Evolutionary conservation across 2,888 invertebrate species (phyloP).

Genomic region (Siphonodentalium dalli): DNA sequence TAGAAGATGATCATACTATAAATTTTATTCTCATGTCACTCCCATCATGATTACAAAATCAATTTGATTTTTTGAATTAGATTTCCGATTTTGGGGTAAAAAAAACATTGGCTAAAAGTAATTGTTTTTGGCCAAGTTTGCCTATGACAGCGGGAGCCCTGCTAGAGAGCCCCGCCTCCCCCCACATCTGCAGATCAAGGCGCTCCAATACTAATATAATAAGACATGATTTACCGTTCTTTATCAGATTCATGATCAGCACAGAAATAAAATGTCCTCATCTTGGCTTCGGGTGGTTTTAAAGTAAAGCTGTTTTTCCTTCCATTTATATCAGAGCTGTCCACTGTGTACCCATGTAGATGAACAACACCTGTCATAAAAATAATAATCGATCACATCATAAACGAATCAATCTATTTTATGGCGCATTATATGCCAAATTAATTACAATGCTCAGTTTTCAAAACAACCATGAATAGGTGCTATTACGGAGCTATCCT

Average conservation of each 20-base stretch:
- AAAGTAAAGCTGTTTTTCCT: slow-evolving; percentile 92
- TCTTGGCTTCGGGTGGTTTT: slow-evolving; percentile 84
- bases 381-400: neutral
- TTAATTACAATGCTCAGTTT: too few relatives aligned
- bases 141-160: neutral
- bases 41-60: too few relatives aligned
- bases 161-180: neutral
- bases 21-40: too few relatives aligned
- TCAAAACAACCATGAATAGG: too few relatives aligned
- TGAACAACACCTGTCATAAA: slow-evolving; percentile 80
- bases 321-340: slow-evolving; percentile 78
- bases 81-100: too few relatives aligned
- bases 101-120: too few relatives aligned
- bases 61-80: too few relatives aligned
- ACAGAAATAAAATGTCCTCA: slow-evolving; percentile 89
- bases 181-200: neutral
- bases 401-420: too few relatives aligned
- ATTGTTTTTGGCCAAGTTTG: too few relatives aligned
- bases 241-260: slow-evolving; percentile 94
- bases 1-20: too few relatives aligned
- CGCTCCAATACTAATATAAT: neutral
- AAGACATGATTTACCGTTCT: slow-evolving; percentile 80
- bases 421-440: too few relatives aligned
- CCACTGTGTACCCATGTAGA: slow-evolving; percentile 91
- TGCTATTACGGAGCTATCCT: too few relatives aligned